A percentile compares a stretch with the other conserved stretches of the same genome.
Conservation (phyloP, 2,113 vertebrate species). For the Spea bombifrons region DNA sequence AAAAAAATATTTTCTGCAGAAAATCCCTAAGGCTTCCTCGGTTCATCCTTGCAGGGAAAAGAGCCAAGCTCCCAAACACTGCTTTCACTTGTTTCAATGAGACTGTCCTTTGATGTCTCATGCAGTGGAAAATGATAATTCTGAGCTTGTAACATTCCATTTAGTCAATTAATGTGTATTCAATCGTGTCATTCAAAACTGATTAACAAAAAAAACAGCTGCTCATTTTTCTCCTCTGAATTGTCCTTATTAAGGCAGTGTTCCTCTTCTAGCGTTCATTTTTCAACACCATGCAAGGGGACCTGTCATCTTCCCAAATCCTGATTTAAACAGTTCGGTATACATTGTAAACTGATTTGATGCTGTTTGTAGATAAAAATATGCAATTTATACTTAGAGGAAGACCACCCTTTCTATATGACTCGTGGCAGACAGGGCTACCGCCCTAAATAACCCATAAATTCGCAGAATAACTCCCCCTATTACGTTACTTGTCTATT, state of each 20-base stretch:
- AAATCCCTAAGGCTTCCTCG: constrained; percentile 34
- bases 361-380: too few species aligned
- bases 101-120: background rate
- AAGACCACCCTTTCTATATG: too few species aligned
- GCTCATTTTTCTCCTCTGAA: background rate
- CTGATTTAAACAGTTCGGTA: too few species aligned
- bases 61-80: constrained; percentile 2
- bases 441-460: too few species aligned
- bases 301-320: too few species aligned
- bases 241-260: background rate
- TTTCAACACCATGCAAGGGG: too few species aligned
- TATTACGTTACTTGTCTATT: too few species aligned
- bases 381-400: too few species aligned
- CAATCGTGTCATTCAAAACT: background rate
- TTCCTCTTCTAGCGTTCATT: background rate
- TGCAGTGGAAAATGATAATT: background rate
- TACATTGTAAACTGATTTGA: too few species aligned
- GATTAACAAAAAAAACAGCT: background rate
- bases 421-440: too few species aligned
- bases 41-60: background rate
- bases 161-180: background rate
- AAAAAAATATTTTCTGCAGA: constrained; percentile 23
- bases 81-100: constrained; percentile 8
- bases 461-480: too few species aligned
- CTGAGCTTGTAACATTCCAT: background rate